A percentile compares a stretch with the other conserved stretches of the same genome.
Conservation (phyloP, 2,888 invertebrate species). For the Chouioia cunea region DNA sequence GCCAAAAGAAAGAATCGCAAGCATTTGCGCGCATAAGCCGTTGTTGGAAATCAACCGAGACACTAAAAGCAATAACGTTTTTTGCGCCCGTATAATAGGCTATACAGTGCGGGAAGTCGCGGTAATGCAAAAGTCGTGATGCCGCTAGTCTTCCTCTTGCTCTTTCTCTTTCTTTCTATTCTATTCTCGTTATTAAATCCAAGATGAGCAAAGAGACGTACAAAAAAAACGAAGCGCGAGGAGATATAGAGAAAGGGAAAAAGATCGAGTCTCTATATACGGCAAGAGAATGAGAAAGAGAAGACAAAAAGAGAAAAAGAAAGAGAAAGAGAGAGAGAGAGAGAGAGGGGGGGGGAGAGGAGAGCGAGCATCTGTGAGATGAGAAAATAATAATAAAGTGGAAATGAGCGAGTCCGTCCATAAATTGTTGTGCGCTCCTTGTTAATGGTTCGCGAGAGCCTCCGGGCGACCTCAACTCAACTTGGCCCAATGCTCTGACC, state of each 20-base stretch:
- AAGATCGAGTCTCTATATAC: conserved; percentile 26
- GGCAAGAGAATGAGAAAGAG: conserved; percentile 9
- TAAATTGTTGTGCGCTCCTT: conserved; percentile 67
- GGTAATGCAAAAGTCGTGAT: conserved; percentile 31
- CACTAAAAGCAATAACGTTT: conserved; percentile 33
- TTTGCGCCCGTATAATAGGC: conserved; percentile 19
- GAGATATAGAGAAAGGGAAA: conserved; percentile 36
- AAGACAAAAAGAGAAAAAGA: neutral
- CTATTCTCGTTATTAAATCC: conserved; percentile 47
- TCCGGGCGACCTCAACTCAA: conserved; percentile 65
- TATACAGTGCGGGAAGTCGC: conserved; percentile 12
- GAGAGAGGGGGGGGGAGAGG: conserved; percentile 47
- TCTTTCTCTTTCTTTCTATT: conserved; percentile 25
- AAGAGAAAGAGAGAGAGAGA: conserved; percentile 50
- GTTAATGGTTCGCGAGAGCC: conserved; percentile 66
- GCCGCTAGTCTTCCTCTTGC: conserved; percentile 19
- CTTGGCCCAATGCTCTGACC: conserved; percentile 62
- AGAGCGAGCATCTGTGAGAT: conserved; percentile 66
- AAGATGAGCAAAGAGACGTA: conserved; percentile 21
- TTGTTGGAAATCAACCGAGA: conserved; percentile 15
- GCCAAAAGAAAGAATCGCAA: neutral
- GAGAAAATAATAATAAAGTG: conserved; percentile 69
- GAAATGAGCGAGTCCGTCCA: conserved; percentile 67
- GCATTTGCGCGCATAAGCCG: neutral
- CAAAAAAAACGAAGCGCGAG: conserved; percentile 6